Percentiles rank a stretch among this genome's conserved stretches.
phyloP scores from a whole-genome alignment of 2,797 vertebrate species.

The Xyrichtys novacula region DNA sequence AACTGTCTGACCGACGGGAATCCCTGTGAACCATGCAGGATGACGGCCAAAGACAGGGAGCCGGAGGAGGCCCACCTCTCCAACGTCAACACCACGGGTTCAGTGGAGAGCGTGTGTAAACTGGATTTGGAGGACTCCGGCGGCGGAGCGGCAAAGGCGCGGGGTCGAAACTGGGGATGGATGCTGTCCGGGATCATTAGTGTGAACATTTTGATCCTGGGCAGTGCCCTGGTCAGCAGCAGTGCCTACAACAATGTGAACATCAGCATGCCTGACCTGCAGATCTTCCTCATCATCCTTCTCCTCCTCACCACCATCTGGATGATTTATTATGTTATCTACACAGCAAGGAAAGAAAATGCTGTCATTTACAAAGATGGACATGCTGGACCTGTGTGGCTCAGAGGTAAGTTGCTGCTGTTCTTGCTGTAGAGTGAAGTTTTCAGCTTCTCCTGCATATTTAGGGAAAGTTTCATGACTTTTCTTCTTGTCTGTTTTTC shows the following conservation, averaged over 20 bases:
- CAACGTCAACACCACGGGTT: constrained; percentile 33
- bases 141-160: constrained; percentile 69
- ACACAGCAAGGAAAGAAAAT: constrained; percentile 74
- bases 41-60: constrained; percentile 71
- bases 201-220: constrained; percentile 90
- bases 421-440: background rate
- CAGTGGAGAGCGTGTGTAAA: background rate
- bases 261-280: constrained; percentile 84
- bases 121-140: constrained; percentile 43
- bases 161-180: constrained; percentile 89
- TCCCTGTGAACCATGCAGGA: constrained; percentile 75
- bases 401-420: constrained; percentile 86
- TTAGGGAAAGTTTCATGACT: background rate
- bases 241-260: constrained; percentile 85
- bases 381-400: constrained; percentile 95
- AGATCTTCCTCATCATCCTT: constrained; percentile 89
- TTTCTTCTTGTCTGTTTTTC: constrained; percentile 3
- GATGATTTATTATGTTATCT: constrained; percentile 89
- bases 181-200: constrained; percentile 91
- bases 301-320: constrained; percentile 88
- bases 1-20: constrained; percentile 60
- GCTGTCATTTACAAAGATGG: constrained; percentile 89
- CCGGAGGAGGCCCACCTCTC: constrained; percentile 62
- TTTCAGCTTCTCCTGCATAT: background rate
- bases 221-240: constrained; percentile 89